These are phyloP conservation scores for Alosa sapidissima DNA, from an alignment of 2,797 vertebrate species.

Conservation along the genomic window DNA sequence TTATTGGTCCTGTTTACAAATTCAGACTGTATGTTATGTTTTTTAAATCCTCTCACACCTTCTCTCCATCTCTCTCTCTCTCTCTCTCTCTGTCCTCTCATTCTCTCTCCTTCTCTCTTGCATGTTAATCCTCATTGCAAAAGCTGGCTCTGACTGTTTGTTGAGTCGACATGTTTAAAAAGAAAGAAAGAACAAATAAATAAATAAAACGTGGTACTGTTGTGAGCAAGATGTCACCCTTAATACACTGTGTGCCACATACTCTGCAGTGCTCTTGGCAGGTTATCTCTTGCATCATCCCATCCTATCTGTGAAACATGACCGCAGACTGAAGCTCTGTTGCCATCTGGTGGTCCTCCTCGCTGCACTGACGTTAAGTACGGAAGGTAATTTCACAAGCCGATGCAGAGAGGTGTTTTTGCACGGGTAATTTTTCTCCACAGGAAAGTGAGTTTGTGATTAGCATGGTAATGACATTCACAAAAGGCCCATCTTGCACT, in stretches of 20 bases:
- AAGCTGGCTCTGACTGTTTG: neutral
- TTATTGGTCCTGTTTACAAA: slow-evolving; percentile 22
- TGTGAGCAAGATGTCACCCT: neutral
- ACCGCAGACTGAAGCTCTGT: slow-evolving; percentile 13
- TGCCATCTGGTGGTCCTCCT: slow-evolving; percentile 48
- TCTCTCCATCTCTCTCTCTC: neutral
- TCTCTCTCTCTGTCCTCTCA: slow-evolving; percentile 36
- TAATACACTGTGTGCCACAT: slow-evolving; percentile 4
- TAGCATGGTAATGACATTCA: slow-evolving; percentile 53
- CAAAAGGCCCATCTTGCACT: slow-evolving; percentile 49
- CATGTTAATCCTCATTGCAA: slow-evolving; percentile 33
- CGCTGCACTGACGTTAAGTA: neutral
- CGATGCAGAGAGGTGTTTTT: slow-evolving; percentile 50
- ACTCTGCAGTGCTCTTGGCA: neutral
- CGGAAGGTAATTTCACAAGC: slow-evolving; percentile 40
- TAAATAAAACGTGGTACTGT: neutral
- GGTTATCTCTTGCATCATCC: neutral
- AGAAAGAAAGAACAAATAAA: neutral
- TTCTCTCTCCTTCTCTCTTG: slow-evolving; percentile 60
- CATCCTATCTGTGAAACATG: neutral
- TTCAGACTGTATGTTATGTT: slow-evolving; percentile 4
- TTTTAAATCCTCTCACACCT: slow-evolving; percentile 18
- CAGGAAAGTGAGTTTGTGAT: slow-evolving; percentile 45
- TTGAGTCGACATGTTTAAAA: slow-evolving; percentile 10
- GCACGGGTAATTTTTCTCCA: slow-evolving; percentile 40